Base-by-base conservation (phyloP, 2,113 vertebrate species). In the Oryzias woworae region DNA sequence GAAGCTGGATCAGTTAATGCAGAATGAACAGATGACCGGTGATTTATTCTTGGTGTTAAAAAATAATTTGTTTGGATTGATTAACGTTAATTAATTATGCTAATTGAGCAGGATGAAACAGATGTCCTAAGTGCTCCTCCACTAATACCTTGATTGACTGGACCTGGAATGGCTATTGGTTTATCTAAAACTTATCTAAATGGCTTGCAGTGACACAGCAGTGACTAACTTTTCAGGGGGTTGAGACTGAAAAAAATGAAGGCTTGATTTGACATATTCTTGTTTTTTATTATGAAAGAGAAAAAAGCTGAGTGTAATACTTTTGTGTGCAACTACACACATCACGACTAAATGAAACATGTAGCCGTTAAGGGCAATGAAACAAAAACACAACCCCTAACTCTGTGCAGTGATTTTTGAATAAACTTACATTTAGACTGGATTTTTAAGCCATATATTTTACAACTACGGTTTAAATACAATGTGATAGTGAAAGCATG, bases 51-150 rank as follows among this genome's bases (percentile, higher is more conserved):
- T 66, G 81, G 88, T 79, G 86, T 92, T 91, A 87, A 90, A 93
- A 87, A 92, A 89, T 90, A 63, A 90, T 93, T 94, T 94, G 83
- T 91, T 77, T 90, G 78, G 85, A 90, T 89, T 81, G 90, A 92
- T 90, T 94, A 91, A 85, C 90, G 87, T 93, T 93, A 91, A 94
- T 93, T 93, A 93, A 92, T 94, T 95, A 92, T 85, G 83, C 85
- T 94, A 95, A 92, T 94, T 93, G 81, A 85, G 81, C 60, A 78
- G 81, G 87, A 92, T 86, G 87, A 93, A 94, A 92, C 92, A 94
- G 91, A 90, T 93, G 91, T 93, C 92, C 89, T 88, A 72, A 84
- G 64, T 80, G 74, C 72, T 90, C 90, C 91, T 80, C 69, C 70
- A 74, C 62, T 77, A 64, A 75, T 75, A 58, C 72, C 73, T 52